A percentile compares a stretch with the other conserved stretches of the same genome.
These are phyloP conservation scores for Drosophila watanabei DNA, from an alignment of 1,140 invertebrate genomes.

Conservation along the genomic window DNA sequence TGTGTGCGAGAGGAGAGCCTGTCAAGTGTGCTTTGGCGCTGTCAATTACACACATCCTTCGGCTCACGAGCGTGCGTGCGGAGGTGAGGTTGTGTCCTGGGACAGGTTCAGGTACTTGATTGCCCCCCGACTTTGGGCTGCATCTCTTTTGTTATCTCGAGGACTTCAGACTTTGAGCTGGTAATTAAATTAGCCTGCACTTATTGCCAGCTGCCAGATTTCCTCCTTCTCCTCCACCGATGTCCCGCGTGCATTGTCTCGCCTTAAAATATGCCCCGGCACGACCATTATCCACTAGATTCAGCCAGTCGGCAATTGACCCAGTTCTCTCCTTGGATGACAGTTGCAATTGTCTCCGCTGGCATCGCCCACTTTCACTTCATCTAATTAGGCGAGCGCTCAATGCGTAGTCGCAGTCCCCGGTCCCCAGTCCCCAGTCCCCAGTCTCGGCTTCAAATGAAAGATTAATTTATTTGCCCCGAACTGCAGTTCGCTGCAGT, in stretches of 20 bases:
- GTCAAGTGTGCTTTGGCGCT: constrained; percentile 74
- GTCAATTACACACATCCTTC: constrained; percentile 76
- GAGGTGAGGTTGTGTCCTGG: constrained; percentile 15
- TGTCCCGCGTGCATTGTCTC: constrained; percentile 45
- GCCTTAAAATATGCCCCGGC: constrained; percentile 68
- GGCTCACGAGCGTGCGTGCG: constrained; percentile 16
- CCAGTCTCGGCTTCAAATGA: constrained; percentile 48
- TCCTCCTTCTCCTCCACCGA: neutral
- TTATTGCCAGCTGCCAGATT: constrained; percentile 48
- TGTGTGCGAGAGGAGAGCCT: constrained; percentile 24
- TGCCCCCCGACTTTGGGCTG: constrained; percentile 41
- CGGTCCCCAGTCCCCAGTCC: too few relatives aligned
- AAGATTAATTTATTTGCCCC: constrained; percentile 72
- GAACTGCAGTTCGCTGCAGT: constrained; percentile 42
- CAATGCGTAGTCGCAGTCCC: constrained; percentile 29
- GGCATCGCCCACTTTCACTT: constrained; percentile 73
- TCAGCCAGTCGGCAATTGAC: constrained; percentile 62
- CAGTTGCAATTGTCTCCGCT: constrained; percentile 67
- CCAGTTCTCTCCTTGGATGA: constrained; percentile 58
- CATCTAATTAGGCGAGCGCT: constrained; percentile 74
- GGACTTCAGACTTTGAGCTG: constrained; percentile 61
- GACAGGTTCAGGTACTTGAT: constrained; percentile 32
- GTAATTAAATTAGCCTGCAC: constrained; percentile 81
- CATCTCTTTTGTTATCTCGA: constrained; percentile 72
- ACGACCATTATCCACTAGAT: constrained; percentile 31